Evolutionary conservation across 2,113 vertebrate species (phyloP), one percentile per base, ranked within the genome.

Genomic region (Gracilinanus agilis): DNA sequence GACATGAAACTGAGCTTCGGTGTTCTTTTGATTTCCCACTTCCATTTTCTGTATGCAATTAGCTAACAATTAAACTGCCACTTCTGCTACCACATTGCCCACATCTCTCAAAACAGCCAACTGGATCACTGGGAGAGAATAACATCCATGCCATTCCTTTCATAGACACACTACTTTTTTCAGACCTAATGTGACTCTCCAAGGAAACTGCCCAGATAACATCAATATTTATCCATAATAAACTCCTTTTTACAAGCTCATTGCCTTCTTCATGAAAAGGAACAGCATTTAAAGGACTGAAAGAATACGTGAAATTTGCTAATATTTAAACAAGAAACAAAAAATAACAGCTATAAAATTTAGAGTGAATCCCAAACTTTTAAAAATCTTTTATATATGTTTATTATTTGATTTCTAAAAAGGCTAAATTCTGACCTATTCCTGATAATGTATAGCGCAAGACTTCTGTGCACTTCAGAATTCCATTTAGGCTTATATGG

Each of bases 391-490:
- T 95, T 34, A 54, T 9, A 49, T 49, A 49, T 49, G 49, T 49
- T 49, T 49, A 49, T 49, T 49, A 49, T 96, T 96, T 61, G 92
- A 90, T 75, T 67, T 91, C 54, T 44, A 54, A 90, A 96, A 88
- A 40, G n/a, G 34, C 19, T 94, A 56, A 95, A 89, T 29, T 93
- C 54, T 67, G 44, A 58, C 83, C 27, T 89, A 91, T 95, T 94
- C 88, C 90, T 95, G 94, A 93, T 92, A 96, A 95, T 61, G n/a
- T 44, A 94, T 40, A 89, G 29, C n/a, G 93, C 44, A 44, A 91
- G 89, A 5, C 23, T 90, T 44, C 49, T n/a, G 40, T 54, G 9
- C 25, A 58, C 54, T 90, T 49, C 67, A 40, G 19, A 83, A 9
- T 83, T 95, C 88, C 9, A 13, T 93, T 94, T 94, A 95, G 94